A percentile compares a stretch with the other conserved stretches of the same genome.
Evolutionary conservation across 2,888 invertebrate species (phyloP).

Genomic region (Agrilus biguttatus): DNA sequence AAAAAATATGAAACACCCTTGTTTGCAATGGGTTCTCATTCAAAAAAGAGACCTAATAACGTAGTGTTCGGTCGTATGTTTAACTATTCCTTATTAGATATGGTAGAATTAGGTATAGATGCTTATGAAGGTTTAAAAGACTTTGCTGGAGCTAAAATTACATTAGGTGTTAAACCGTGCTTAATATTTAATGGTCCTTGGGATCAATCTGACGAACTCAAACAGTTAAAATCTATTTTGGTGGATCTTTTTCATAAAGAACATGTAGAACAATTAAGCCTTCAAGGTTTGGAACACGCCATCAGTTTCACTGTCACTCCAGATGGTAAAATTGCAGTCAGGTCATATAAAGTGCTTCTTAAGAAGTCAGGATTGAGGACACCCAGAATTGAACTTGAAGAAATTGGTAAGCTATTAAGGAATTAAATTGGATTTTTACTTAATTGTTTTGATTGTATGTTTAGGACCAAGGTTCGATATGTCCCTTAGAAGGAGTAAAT

Average conservation of each 20-base stretch:
- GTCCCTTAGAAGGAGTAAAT: constrained; percentile 65
- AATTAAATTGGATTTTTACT: neutral
- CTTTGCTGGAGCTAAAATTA: constrained; percentile 54
- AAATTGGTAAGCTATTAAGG: constrained; percentile 49
- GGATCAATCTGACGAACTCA: constrained; percentile 66
- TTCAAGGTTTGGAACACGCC: constrained; percentile 90
- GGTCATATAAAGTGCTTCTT: constrained; percentile 64
- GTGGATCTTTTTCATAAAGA: constrained; percentile 88
- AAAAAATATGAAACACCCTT: constrained; percentile 78
- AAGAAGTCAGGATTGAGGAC: constrained; percentile 84
- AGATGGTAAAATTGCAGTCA: constrained; percentile 62
- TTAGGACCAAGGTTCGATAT: constrained; percentile 81
- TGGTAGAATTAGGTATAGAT: constrained; percentile 89
- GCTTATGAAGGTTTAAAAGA: constrained; percentile 65
- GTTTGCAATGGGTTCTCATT: constrained; percentile 83
- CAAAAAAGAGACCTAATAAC: constrained; percentile 91
- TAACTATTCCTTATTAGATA: constrained; percentile 82
- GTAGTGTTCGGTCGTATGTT: constrained; percentile 78
- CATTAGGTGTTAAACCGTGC: constrained; percentile 72
- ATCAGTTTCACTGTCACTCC: constrained; percentile 73
- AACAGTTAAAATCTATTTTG: constrained; percentile 74
- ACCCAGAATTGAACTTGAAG: constrained; percentile 83
- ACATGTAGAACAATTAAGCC: constrained; percentile 60
- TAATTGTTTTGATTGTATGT: constrained; percentile 15
- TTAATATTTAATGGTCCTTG: constrained; percentile 89